phyloP scores from a whole-genome alignment of 1,140 invertebrate genomes.

The Nasonia giraulti region DNA sequence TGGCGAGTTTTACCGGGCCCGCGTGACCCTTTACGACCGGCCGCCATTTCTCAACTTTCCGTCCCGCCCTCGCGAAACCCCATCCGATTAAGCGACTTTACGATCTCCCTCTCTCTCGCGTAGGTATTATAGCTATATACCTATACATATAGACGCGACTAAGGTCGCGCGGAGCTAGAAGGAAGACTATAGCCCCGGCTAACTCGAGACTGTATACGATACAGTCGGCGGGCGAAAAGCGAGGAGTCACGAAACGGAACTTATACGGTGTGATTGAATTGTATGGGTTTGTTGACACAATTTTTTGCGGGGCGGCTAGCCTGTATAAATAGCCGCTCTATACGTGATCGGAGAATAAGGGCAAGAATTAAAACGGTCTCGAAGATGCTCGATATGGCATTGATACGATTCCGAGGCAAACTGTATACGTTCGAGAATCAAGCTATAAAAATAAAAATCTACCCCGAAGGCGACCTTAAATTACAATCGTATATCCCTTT shows the following conservation, averaged over 20 bases:
- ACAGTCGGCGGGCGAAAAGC: slow-evolving; percentile 17
- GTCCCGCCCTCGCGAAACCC: slow-evolving; percentile 52
- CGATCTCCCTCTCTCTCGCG: slow-evolving; percentile 50
- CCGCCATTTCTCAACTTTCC: slow-evolving; percentile 59
- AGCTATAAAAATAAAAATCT: slow-evolving; percentile 53
- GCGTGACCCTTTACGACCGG: slow-evolving; percentile 59
- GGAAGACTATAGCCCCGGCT: neutral
- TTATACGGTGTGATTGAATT: too few relatives aligned
- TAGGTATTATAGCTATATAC: neutral
- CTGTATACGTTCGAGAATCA: too few relatives aligned
- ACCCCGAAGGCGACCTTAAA: slow-evolving; percentile 41
- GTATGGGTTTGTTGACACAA: neutral
- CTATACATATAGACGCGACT: neutral
- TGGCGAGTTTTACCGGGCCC: slow-evolving; percentile 14
- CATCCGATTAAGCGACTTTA: slow-evolving; percentile 67
- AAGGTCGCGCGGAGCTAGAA: neutral
- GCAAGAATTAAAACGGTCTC: neutral
- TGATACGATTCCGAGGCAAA: neutral
- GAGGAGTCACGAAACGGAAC: slow-evolving; percentile 4
- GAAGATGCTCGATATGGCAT: neutral
- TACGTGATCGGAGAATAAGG: neutral
- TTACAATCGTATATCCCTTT: slow-evolving; percentile 49
- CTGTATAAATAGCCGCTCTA: neutral
- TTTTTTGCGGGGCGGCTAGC: neutral
- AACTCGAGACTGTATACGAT: neutral